A percentile compares a stretch with the other conserved stretches of the same genome.
phyloP scores from a whole-genome alignment of 2,888 invertebrate species.

The Lathronympha strigana region DNA sequence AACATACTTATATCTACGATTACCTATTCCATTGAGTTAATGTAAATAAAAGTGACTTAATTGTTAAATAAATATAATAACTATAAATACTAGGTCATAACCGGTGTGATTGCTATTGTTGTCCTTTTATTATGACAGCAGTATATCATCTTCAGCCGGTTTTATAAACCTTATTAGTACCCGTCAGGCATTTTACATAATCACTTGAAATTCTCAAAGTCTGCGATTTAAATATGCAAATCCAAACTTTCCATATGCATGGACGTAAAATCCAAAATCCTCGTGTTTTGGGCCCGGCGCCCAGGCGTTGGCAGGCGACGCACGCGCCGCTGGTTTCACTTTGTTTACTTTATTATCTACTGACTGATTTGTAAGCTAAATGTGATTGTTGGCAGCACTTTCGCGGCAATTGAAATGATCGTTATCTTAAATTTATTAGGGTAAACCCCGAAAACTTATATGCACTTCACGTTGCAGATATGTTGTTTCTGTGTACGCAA shows the following conservation, averaged over 20 bases:
- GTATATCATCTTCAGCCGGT: no score
- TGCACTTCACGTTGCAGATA: no score
- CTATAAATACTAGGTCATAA: no score
- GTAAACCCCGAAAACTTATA: not conserved
- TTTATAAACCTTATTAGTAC: no score
- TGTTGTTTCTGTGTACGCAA: no score
- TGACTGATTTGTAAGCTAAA: slow-evolving; percentile 17
- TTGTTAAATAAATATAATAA: no score
- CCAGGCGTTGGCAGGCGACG: not conserved
- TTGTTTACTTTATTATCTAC: slow-evolving; percentile 16
- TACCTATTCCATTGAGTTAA: no score
- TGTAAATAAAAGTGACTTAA: no score
- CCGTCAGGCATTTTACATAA: not conserved
- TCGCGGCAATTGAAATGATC: not conserved
- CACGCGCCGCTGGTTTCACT: slow-evolving; percentile 22
- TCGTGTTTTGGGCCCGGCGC: not conserved
- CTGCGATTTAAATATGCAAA: slow-evolving; percentile 20
- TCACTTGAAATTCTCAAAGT: slow-evolving; percentile 1
- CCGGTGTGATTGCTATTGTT: no score
- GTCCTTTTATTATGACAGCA: no score
- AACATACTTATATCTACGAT: no score
- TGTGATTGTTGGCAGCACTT: not conserved
- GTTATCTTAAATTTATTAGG: slow-evolving; percentile 3
- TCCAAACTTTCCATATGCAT: slow-evolving; percentile 15
- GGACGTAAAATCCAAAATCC: slow-evolving; percentile 21